Base-by-base conservation (phyloP, 2,888 invertebrate genomes). In the Andrena praecox region DNA sequence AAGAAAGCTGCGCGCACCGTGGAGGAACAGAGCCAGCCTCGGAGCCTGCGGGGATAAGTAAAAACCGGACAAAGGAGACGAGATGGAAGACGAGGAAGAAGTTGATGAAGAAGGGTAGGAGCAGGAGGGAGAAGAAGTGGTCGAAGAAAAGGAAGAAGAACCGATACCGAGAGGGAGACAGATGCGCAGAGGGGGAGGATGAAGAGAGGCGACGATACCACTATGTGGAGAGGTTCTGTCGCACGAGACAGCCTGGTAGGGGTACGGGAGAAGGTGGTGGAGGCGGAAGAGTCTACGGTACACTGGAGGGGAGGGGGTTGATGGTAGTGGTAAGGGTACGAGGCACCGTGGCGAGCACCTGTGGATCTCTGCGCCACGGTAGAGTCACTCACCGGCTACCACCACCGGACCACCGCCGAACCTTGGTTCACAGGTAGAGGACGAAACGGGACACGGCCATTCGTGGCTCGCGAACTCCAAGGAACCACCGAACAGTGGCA, bases 331-430 rank as follows among this genome's bases (percentile, higher is more conserved):
- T 89, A 91, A 91, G 92, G 91, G 92, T 87, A 90, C 87, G 85
- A 80, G 85, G 82, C 79, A 86, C 87, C 87, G 89, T 85, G 86
- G 42, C 89, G 91, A 92, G 93, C 93, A 94, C 93, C 93, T 93
- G 93, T 93, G 93, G 93, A 93, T 94, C 93, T 91, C 89, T 85
- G 90, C 91, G 78, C 74, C 78, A 82, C 87, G 87, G 91, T 91
- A 92, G 93, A 94, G 93, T 93, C 93, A 93, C 93, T 93, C 93
- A 90, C 91, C 93, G 93, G 92, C 93, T 93, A 93, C 93, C 93
- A 93, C 93, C 92, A 93, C 92, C 91, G 92, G 90, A 90, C 88
- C 89, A 91, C 90, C 91, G 90, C 90, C 91, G 89, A 90, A 91
- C 78, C 74, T 80, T 85, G 77, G 82, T 81, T 82, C 82, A 86